Percentiles rank a stretch among this genome's conserved stretches.
Evolutionary conservation across 2,113 vertebrate genomes (phyloP).

Genomic region (Diadophis punctatus): DNA sequence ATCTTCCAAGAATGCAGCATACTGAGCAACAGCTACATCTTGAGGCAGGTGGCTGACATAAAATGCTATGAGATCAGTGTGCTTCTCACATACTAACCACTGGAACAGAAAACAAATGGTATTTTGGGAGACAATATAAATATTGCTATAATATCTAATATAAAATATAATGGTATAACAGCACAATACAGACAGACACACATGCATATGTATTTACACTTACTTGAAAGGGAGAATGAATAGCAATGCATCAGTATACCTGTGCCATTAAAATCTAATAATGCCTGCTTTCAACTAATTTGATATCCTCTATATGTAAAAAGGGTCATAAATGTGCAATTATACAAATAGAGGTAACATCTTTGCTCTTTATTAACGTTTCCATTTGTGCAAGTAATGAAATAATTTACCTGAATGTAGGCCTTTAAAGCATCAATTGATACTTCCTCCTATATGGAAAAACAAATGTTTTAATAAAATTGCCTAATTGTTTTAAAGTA

Average conservation of each 20-base stretch:
- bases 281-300: neutral
- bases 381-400: neutral
- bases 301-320: neutral
- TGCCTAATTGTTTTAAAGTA: neutral
- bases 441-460: slow-evolving; percentile 80
- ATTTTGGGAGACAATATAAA: neutral
- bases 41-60: slow-evolving; percentile 89
- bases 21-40: slow-evolving; percentile 81
- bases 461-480: slow-evolving; percentile 36
- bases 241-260: neutral
- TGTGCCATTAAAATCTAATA: neutral
- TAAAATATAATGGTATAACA: neutral
- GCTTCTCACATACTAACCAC: slow-evolving; percentile 84
- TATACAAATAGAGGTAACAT: neutral
- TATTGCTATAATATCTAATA: neutral
- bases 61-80: slow-evolving; percentile 85
- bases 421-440: slow-evolving; percentile 84
- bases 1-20: slow-evolving; percentile 86
- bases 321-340: neutral
- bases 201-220: neutral
- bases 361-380: neutral
- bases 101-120: slow-evolving; percentile 38
- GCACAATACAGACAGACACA: neutral
- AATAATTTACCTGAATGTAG: slow-evolving; percentile 79
- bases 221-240: neutral